Conservation (phyloP, 2,888 invertebrate species). For the Meganola albula region DNA sequence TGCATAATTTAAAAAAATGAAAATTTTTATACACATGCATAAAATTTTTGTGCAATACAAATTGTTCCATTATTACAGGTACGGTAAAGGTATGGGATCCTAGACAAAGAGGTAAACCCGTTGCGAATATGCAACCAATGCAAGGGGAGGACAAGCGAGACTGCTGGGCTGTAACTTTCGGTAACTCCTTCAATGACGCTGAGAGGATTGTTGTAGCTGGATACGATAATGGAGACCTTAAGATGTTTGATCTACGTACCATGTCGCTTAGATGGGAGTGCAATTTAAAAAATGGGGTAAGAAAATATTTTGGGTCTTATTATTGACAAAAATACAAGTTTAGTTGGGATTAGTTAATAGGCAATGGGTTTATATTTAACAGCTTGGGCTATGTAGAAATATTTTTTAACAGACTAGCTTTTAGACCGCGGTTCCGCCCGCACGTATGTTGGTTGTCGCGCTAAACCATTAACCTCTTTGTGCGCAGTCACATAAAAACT, state of each 20-base stretch:
- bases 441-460: too few relatives aligned
- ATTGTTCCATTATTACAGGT: slow-evolving; percentile 57
- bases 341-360: too few relatives aligned
- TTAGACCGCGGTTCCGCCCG: too few relatives aligned
- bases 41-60: background rate
- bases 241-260: slow-evolving; percentile 92
- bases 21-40: too few relatives aligned
- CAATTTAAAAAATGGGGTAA: slow-evolving; percentile 92
- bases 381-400: too few relatives aligned
- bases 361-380: too few relatives aligned
- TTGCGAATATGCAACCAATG: slow-evolving; percentile 90
- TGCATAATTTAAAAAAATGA: too few relatives aligned
- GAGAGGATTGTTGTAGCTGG: slow-evolving; percentile 94
- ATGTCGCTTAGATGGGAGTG: slow-evolving; percentile 94
- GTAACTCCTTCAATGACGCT: slow-evolving; percentile 90
- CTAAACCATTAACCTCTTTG: too few relatives aligned
- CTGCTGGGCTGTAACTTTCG: slow-evolving; percentile 96
- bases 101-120: slow-evolving; percentile 91
- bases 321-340: too few relatives aligned
- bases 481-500: too few relatives aligned
- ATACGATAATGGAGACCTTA: slow-evolving; percentile 97
- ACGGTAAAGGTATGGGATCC: slow-evolving; percentile 97
- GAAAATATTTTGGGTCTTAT: background rate
- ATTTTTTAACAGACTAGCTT: too few relatives aligned
- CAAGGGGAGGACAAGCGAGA: slow-evolving; percentile 85